Base-by-base conservation (phyloP, 2,797 vertebrate genomes). In the Etheostoma perlongum region DNA sequence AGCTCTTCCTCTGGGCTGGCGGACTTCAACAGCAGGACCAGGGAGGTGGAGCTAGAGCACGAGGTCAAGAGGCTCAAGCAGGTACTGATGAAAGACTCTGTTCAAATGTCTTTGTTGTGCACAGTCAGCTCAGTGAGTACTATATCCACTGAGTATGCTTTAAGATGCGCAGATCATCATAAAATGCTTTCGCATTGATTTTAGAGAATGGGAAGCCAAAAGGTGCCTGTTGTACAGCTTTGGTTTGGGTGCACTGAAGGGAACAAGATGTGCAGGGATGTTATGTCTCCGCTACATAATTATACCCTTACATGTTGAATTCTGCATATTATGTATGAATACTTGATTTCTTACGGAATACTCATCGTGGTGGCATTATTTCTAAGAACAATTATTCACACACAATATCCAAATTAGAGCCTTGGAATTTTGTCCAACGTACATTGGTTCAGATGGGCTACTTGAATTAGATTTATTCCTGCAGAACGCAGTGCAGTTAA, bases 11-110 rank as follows among this genome's bases (percentile, higher is more conserved):
- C 95, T 0, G 93, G 96, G 27, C 71, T 97, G 67, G 93, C 96
- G 0, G 97, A 99, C 88, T 96, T 96, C 92, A 97, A 78, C 1
- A 94, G 92, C 89, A 95, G 96, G 85, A 95, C 95, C 70, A 96
- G 97, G 6, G 98, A 99, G 92, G 93, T 96, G 75, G 98, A 99
- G 89, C 95, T 99, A 61, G 98, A 99, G 81, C 96, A 98, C 0
- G 98, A 99, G 74, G 91, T 95, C 93, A 97, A 97, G 88, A 94
- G 97, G 68, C 95, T 99, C 46, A 99, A 98, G 89, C 97, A 98
- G 96, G 98, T 99, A 91, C 23, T 14, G 75, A 79, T 30, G 18
- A 65, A 59, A 60, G 14, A 11, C 4, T 62, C 54, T 48, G 8
- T 33, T 74, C 5, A 54, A 5, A 16, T 15, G 8, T 36, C 27